Evolutionary conservation across 2,113 vertebrate genomes (phyloP).

Genomic region (Microtus oregoni): DNA sequence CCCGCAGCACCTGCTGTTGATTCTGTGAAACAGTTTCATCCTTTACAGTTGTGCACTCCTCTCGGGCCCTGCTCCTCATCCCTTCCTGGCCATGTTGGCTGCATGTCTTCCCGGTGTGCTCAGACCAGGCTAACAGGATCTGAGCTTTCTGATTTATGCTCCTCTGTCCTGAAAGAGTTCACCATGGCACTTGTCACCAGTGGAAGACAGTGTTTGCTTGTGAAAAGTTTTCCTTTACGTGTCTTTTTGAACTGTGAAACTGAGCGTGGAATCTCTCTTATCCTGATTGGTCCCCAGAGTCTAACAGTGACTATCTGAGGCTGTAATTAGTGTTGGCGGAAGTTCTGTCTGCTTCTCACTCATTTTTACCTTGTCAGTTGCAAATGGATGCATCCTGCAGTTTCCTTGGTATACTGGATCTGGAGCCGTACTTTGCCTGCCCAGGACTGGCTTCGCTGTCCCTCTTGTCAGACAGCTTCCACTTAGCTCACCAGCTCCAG

Average conservation of each 20-base stretch:
- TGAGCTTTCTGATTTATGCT: not conserved
- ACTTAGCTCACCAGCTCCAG: no score
- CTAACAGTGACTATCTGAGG: not conserved
- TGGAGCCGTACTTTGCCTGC: not conserved
- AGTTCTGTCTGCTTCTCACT: not conserved
- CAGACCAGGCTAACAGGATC: not conserved
- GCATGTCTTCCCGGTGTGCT: not conserved
- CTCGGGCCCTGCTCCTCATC: not conserved
- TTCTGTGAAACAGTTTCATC: not conserved
- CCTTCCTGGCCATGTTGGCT: not conserved
- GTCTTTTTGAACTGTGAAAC: not conserved
- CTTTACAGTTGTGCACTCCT: not conserved
- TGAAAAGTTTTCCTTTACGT: not conserved
- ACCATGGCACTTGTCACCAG: not conserved
- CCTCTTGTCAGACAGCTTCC: no score
- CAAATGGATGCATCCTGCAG: not conserved
- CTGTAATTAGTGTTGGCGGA: not conserved
- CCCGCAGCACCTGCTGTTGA: not conserved
- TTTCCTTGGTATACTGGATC: not conserved
- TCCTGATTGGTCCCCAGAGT: not conserved
- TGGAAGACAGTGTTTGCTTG: not conserved
- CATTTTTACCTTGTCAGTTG: not conserved
- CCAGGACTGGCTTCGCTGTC: not conserved
- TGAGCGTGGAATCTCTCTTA: not conserved
- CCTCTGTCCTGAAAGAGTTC: not conserved